Percentiles rank a stretch among this genome's conserved stretches.
phyloP scores from a whole-genome alignment of 2,888 invertebrate species.

The Cephus spinipes region DNA sequence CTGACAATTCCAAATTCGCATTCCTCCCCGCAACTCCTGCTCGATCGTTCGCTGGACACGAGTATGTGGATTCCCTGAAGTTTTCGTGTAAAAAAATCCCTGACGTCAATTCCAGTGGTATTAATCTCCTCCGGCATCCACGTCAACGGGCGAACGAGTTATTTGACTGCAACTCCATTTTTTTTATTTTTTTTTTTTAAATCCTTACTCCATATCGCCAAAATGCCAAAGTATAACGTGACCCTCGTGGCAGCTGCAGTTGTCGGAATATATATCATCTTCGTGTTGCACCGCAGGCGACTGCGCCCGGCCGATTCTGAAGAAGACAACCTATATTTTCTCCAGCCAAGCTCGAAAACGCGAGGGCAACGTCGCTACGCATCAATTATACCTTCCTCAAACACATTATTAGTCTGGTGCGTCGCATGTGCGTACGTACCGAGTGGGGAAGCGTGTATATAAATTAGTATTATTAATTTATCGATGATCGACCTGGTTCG shows the following conservation, averaged over 20 bases:
- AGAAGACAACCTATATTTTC: slow-evolving; percentile 66
- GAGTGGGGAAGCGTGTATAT: neutral
- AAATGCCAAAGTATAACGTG: neutral
- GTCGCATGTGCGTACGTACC: slow-evolving; percentile 6
- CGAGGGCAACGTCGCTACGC: slow-evolving; percentile 39
- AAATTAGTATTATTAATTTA: neutral
- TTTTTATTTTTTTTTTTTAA: neutral
- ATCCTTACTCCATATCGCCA: neutral
- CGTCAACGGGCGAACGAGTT: neutral
- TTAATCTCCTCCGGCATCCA: neutral
- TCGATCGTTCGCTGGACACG: too few species aligned
- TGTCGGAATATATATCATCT: slow-evolving; percentile 64
- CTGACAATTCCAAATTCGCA: neutral
- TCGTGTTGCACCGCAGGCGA: slow-evolving; percentile 65
- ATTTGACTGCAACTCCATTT: neutral
- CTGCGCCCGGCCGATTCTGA: slow-evolving; percentile 49
- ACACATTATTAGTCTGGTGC: slow-evolving; percentile 56
- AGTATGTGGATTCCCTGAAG: neutral
- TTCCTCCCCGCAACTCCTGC: neutral
- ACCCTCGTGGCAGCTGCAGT: slow-evolving; percentile 55
- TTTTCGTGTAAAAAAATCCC: neutral
- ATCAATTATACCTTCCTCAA: slow-evolving; percentile 64
- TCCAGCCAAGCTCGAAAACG: slow-evolving; percentile 61
- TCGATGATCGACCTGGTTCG: neutral
- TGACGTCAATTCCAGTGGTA: neutral